A percentile compares a stretch with the other conserved stretches of the same genome.
Evolutionary conservation across 2,113 vertebrate genomes (phyloP).

Genomic region (Ondatra zibethicus): DNA sequence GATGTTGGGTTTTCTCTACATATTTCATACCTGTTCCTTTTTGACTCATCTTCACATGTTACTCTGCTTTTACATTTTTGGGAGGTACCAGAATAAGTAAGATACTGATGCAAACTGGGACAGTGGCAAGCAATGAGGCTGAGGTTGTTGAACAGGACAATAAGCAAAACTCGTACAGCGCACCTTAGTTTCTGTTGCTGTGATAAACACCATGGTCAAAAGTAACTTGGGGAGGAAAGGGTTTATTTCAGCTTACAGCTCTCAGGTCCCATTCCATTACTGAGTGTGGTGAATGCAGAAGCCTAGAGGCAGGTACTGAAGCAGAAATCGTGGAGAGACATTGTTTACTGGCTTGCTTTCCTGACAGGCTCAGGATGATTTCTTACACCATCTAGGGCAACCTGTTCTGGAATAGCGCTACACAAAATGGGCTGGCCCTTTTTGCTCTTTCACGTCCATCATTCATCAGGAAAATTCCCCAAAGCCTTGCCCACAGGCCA

Average conservation of each 20-base stretch:
- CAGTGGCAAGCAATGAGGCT: not conserved
- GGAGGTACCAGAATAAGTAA: not conserved
- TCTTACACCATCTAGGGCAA: not conserved
- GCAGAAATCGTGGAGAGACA: not conserved
- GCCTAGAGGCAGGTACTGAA: not conserved
- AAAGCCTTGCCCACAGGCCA: not conserved
- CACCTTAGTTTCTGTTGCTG: not conserved
- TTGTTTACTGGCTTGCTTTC: not conserved
- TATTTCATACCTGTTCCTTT: not conserved
- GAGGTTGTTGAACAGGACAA: not conserved
- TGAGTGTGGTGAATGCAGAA: not conserved
- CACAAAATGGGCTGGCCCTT: not conserved
- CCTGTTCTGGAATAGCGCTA: not conserved
- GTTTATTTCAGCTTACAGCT: not conserved
- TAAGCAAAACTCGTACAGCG: not conserved
- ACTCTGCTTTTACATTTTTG: conserved; percentile 25
- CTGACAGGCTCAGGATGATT: not conserved
- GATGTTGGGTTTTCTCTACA: not conserved
- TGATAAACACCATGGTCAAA: not conserved
- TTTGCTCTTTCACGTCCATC: not conserved
- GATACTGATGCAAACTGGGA: not conserved
- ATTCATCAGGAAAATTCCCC: not conserved
- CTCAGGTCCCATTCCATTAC: not conserved
- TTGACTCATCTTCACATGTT: not conserved
- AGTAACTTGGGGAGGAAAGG: not conserved